These are phyloP conservation scores for Drosophila recens DNA, from an alignment of 2,888 invertebrate species.

Conservation along the genomic window DNA sequence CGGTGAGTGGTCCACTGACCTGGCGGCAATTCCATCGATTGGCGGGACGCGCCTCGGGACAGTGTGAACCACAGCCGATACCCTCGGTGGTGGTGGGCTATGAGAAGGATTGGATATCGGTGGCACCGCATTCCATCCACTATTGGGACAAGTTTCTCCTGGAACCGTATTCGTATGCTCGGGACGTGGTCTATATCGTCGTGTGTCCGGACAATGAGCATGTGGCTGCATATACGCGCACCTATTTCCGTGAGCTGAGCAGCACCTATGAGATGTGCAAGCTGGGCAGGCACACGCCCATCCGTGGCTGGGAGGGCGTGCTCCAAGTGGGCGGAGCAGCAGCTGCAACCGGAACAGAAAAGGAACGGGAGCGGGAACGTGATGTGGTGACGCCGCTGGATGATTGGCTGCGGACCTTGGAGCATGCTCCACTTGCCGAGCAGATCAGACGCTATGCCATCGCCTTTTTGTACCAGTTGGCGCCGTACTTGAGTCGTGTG, in stretches of 20 bases:
- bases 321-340: slow-evolving; percentile 93
- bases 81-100: slow-evolving; percentile 97
- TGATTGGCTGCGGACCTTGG: slow-evolving; percentile 95
- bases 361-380: slow-evolving; percentile 28
- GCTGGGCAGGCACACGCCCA: slow-evolving; percentile 96
- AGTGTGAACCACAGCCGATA: slow-evolving; percentile 98
- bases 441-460: slow-evolving; percentile 95
- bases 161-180: slow-evolving; percentile 97
- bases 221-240: slow-evolving; percentile 91
- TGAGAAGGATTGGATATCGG: slow-evolving; percentile 97
- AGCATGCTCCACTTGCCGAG: slow-evolving; percentile 92
- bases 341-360: slow-evolving; percentile 17
- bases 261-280: slow-evolving; percentile 97
- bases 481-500: slow-evolving; percentile 91
- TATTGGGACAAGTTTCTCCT: slow-evolving; percentile 99
- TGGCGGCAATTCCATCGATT: slow-evolving; percentile 99
- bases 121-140: slow-evolving; percentile 96
- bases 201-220: slow-evolving; percentile 96
- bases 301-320: slow-evolving; percentile 94
- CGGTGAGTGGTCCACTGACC: slow-evolving; percentile 97
- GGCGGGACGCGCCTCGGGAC: slow-evolving; percentile 97
- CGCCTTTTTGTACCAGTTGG: slow-evolving; percentile 91
- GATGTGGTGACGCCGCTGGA: slow-evolving; percentile 88
- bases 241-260: slow-evolving; percentile 96
- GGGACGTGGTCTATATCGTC: slow-evolving; percentile 97